Conservation (phyloP, 2,113 vertebrate genomes). For the Phalacrocorax carbo region DNA sequence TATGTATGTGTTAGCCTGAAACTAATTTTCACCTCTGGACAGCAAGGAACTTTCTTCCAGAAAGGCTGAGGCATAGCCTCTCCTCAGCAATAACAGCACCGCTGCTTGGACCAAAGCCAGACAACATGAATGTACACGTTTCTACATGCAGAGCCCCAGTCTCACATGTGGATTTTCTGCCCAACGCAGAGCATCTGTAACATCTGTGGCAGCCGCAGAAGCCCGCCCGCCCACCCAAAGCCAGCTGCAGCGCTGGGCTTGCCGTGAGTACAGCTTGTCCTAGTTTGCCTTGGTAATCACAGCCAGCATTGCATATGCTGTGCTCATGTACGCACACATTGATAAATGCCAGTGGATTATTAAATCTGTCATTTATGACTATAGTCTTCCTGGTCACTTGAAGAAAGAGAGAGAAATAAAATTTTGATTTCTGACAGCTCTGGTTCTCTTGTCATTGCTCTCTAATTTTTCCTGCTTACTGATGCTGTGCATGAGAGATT, state of each 20-base stretch:
- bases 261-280: neutral
- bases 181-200: neutral
- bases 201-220: neutral
- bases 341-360: neutral
- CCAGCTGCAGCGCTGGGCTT: neutral
- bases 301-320: neutral
- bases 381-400: neutral
- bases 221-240: neutral
- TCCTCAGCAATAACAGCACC: neutral
- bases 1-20: neutral
- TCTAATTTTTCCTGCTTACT: neutral
- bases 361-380: neutral
- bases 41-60: accelerated
- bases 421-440: neutral
- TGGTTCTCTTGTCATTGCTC: neutral
- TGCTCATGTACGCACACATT: accelerated
- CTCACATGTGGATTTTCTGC: neutral
- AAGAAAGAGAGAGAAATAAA: neutral
- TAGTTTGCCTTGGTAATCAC: neutral
- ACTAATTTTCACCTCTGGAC: neutral
- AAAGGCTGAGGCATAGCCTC: neutral
- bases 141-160: neutral
- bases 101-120: neutral
- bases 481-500: neutral
- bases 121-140: accelerated